Conservation (phyloP, 2,888 invertebrate genomes). For the Tanytarsus gracilentus region DNA sequence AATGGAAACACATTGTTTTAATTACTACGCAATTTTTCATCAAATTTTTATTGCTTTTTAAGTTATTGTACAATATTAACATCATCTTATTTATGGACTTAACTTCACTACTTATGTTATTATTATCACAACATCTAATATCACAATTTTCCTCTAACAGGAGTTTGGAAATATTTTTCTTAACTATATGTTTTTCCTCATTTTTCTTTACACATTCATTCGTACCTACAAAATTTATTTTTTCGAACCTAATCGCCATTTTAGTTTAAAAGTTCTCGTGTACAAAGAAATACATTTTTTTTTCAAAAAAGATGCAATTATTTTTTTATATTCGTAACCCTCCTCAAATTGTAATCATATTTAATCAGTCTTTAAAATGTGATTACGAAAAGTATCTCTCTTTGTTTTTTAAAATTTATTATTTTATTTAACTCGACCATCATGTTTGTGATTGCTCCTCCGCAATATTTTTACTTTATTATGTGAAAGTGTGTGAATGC, state of each 20-base stretch:
- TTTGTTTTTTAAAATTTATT: not conserved
- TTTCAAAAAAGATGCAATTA: constrained; percentile 1
- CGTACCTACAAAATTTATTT: not conserved
- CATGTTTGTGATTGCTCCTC: constrained; percentile 4
- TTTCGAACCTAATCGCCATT: not conserved
- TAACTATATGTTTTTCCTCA: not conserved
- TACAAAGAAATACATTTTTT: constrained; percentile 7
- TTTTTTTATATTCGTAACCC: too few species aligned
- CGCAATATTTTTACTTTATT: too few species aligned
- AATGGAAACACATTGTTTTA: not conserved
- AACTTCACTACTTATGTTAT: constrained; percentile 11
- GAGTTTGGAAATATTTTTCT: constrained; percentile 4
- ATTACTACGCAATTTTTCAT: constrained; percentile 14
- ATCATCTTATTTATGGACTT: constrained; percentile 14
- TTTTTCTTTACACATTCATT: not conserved
- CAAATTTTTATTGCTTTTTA: constrained; percentile 4
- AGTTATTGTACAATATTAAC: constrained; percentile 13
- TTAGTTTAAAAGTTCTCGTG: not conserved
- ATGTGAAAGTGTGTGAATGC: not conserved
- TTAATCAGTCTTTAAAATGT: constrained; percentile 10
- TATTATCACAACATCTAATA: constrained; percentile 15
- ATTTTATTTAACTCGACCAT: constrained; percentile 8
- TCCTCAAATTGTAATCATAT: constrained; percentile 13
- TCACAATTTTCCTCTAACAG: constrained; percentile 13
- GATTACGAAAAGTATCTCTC: constrained; percentile 2